A percentile compares a stretch with the other conserved stretches of the same genome.
Conservation (phyloP, 2,113 vertebrate species). For the Gambusia affinis region DNA sequence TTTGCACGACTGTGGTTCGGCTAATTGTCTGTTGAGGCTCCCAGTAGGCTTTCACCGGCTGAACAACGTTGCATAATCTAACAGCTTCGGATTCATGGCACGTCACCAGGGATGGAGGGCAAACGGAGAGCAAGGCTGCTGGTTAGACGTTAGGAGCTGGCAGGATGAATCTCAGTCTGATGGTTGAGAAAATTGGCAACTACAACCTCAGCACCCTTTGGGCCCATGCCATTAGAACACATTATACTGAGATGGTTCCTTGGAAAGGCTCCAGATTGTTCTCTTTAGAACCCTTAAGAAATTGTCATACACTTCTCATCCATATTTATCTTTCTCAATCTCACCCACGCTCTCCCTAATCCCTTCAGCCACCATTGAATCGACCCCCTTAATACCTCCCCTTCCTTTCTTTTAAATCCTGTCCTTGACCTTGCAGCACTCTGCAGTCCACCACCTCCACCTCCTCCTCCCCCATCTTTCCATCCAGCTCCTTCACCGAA, state of each 20-base stretch:
- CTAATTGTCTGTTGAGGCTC: slow-evolving; percentile 66
- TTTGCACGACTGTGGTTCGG: slow-evolving; percentile 54
- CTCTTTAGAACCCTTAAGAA: slow-evolving; percentile 78
- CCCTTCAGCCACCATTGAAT: slow-evolving; percentile 45
- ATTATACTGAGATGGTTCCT: slow-evolving; percentile 75
- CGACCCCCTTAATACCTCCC: slow-evolving; percentile 20
- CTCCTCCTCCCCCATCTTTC: slow-evolving; percentile 6
- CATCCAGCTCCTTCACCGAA: slow-evolving; percentile 28
- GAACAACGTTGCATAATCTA: slow-evolving; percentile 51
- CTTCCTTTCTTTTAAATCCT: slow-evolving; percentile 38
- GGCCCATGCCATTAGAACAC: slow-evolving; percentile 69
- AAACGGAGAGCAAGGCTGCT: slow-evolving; percentile 40
- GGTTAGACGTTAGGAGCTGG: slow-evolving; percentile 32
- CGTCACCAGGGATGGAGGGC: slow-evolving; percentile 28
- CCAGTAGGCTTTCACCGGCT: slow-evolving; percentile 51
- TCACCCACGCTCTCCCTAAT: background rate
- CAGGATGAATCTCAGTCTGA: slow-evolving; percentile 36
- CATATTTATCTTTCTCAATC: slow-evolving; percentile 11
- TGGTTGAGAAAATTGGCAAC: slow-evolving; percentile 51
- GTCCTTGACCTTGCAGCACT: slow-evolving; percentile 58
- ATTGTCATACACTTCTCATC: slow-evolving; percentile 58
- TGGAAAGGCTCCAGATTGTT: slow-evolving; percentile 79
- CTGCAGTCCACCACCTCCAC: background rate
- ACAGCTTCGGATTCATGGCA: slow-evolving; percentile 35
- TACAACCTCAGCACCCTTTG: slow-evolving; percentile 26